phyloP scores from a whole-genome alignment of 2,888 invertebrate species.

The Aquatica leii region DNA sequence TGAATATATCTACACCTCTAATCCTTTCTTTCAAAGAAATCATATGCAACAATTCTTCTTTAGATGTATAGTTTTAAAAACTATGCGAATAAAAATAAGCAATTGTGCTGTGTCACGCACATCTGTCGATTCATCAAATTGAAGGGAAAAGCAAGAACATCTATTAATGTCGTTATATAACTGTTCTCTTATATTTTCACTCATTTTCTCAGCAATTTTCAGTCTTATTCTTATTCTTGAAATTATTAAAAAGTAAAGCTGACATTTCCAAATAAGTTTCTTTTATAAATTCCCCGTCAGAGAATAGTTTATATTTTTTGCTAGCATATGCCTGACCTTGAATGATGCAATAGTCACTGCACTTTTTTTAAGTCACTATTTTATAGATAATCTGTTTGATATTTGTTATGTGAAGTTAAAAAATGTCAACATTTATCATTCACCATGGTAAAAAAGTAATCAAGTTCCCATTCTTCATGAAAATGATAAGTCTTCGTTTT shows the following conservation, averaged over 20 bases:
- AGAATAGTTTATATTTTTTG: constrained; percentile 34
- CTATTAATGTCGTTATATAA: constrained; percentile 2
- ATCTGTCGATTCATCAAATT: constrained; percentile 14
- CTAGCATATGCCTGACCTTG: constrained; percentile 28
- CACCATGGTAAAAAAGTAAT: constrained; percentile 36
- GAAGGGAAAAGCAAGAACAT: constrained; percentile 23
- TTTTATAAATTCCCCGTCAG: constrained; percentile 26
- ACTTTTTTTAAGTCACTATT: constrained; percentile 28
- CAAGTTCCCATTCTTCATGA: constrained; percentile 32
- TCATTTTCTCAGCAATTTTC: constrained; percentile 6
- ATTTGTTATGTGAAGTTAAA: constrained; percentile 29
- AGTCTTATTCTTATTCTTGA: constrained; percentile 3
- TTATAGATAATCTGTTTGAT: constrained; percentile 35
- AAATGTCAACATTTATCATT: constrained; percentile 38
- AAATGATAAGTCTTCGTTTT: constrained; percentile 35
- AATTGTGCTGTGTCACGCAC: constrained; percentile 27
- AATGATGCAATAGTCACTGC: constrained; percentile 25
- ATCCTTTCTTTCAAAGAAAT: constrained; percentile 38
- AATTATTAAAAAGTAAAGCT: constrained; percentile 23
- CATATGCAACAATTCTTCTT: constrained; percentile 36
- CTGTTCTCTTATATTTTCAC: neutral
- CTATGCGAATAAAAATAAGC: constrained; percentile 34
- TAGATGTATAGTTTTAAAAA: constrained; percentile 34
- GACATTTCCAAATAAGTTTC: constrained; percentile 19
- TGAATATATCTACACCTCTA: too few species aligned